A percentile compares a stretch with the other conserved stretches of the same genome.
Conservation (phyloP, 2,797 vertebrate genomes). For the Sardinella longiceps region DNA sequence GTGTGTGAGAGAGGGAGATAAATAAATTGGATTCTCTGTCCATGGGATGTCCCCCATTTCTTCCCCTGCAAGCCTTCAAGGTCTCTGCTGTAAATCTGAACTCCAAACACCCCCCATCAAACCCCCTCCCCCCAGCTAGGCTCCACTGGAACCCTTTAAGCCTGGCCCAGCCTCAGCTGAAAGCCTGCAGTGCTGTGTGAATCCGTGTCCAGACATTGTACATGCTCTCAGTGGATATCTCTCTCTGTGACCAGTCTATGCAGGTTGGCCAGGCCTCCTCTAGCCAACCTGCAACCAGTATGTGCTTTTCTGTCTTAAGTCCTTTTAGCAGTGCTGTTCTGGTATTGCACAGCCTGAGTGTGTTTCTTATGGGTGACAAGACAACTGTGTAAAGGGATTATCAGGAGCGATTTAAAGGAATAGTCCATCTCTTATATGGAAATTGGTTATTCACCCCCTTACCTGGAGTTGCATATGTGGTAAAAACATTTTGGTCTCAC, state of each 20-base stretch:
- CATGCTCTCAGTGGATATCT: not conserved
- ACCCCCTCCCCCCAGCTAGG: not conserved
- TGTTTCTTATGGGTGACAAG: not conserved
- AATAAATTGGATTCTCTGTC: not conserved
- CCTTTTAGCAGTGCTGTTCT: not conserved
- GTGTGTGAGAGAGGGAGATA: not conserved
- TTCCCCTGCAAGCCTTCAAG: not conserved
- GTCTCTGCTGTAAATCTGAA: not conserved
- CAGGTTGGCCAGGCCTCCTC: not conserved
- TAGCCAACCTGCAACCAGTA: not conserved
- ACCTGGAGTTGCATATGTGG: too few relatives aligned
- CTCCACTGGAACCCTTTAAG: not conserved
- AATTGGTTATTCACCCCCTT: too few relatives aligned
- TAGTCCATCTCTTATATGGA: too few relatives aligned
- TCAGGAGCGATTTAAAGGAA: too few relatives aligned
- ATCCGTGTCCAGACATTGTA: slow-evolving; percentile 3
- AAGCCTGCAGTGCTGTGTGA: not conserved
- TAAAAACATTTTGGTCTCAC: too few relatives aligned
- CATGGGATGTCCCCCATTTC: not conserved
- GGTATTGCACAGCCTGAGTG: not conserved
- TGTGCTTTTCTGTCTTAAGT: not conserved
- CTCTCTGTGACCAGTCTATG: not conserved
- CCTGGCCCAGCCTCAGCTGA: not conserved
- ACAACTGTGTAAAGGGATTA: too few relatives aligned
- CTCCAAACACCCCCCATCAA: not conserved